Evolutionary conservation across 2,797 vertebrate species (phyloP), one percentile per base, ranked within the genome.

Genomic region (Melanotaenia parkinsoni): DNA sequence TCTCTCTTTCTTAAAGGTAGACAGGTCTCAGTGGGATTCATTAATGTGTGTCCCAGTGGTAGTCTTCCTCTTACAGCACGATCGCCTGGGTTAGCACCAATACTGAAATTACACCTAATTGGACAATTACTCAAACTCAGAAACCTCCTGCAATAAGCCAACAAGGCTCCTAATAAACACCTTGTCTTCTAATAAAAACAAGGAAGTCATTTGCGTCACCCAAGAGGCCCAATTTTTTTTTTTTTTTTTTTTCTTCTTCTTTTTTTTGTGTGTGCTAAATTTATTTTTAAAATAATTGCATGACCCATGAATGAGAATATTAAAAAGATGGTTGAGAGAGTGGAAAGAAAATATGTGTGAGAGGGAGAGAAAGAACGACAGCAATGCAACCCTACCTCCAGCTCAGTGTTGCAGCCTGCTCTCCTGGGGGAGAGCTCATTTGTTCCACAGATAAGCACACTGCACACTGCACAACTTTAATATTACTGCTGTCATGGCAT

Each of bases 71-170:
- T 92, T 93, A 95, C 94, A 93, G 95, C 94, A 94, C 95, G 95
- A 96, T 96, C 92, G 93, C 95, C 96, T 93, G 95, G 94, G 95
- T 96, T 96, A 96, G 96, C 96, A 92, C 90, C 95, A 91, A 96
- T 96, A 95, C 96, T 95, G 95, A 98, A 99, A 99, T 99, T 99
- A 98, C 96, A 96, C 95, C 97, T 98, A 99, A 99, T 99, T 99
- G 97, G 98, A 98, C 97, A 97, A 99, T 99, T 99, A 99, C 97
- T 99, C 98, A 99, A 98, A 97, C 96, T 96, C 96, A 96, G 97
- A 98, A 98, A 97, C 95, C 94, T 95, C 95, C 95, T 95, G 93
- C 94, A 95, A 95, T 96, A 98, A 97, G 97, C 94, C 96, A 97
- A 97, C 96, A 95, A 95, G 96, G 95, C 95, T 95, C 95, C 97